Evolutionary conservation across 1,140 invertebrate species (phyloP).

Genomic region (Calliopsis andreniformis): DNA sequence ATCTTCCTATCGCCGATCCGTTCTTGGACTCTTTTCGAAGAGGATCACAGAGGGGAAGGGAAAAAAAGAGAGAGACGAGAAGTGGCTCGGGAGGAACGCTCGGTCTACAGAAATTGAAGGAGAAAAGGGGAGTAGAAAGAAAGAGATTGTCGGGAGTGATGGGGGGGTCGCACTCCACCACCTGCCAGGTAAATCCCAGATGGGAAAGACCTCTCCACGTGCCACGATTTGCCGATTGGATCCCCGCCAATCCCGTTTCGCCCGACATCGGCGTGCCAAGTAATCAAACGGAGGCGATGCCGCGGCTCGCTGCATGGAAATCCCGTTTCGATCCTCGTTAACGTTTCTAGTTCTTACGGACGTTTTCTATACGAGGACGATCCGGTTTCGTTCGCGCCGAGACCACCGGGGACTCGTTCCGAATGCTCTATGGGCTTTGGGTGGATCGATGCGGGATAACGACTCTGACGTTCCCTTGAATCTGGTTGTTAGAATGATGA

Average conservation of each 20-base stretch:
- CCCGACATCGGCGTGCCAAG: conserved; percentile 40
- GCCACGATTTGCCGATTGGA: conserved; percentile 62
- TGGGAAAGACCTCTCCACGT: conserved; percentile 55
- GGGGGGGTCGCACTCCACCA: conserved; percentile 56
- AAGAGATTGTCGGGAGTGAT: conserved; percentile 29
- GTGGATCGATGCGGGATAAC: conserved; percentile 23
- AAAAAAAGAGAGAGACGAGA: not conserved
- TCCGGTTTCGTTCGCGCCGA: conserved; percentile 34
- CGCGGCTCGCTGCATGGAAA: conserved; percentile 38
- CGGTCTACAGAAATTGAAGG: not conserved
- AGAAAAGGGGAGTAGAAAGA: not conserved
- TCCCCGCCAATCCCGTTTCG: conserved; percentile 56
- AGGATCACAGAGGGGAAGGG: not conserved
- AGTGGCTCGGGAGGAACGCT: not conserved
- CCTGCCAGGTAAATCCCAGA: conserved; percentile 52
- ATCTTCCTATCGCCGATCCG: not conserved
- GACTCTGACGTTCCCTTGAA: not conserved
- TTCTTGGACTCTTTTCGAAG: not conserved
- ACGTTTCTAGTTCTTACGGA: conserved; percentile 41
- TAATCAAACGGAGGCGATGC: conserved; percentile 47
- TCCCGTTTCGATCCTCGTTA: conserved; percentile 42
- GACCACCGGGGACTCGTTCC: conserved; percentile 20
- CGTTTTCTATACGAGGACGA: conserved; percentile 45
- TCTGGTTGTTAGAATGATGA: conserved; percentile 17
- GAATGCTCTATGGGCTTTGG: conserved; percentile 17